Evolutionary conservation across 1,140 invertebrate species (phyloP).

Genomic region (Heliothis virescens): DNA sequence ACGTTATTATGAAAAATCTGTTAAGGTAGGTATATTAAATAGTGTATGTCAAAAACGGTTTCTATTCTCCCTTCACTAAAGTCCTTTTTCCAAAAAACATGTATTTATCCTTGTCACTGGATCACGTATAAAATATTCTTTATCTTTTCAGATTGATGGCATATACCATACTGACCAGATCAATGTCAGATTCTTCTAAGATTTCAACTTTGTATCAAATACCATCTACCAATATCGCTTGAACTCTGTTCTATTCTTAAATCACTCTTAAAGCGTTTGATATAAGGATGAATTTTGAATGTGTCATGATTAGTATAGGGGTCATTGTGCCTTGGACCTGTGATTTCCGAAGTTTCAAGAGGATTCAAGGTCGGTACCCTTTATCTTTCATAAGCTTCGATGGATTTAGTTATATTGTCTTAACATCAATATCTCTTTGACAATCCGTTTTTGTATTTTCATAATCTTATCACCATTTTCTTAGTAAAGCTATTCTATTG

Average conservation of each 20-base stretch:
- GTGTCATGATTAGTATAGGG: background rate
- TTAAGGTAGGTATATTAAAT: no score
- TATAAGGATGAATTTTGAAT: background rate
- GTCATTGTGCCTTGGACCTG: background rate
- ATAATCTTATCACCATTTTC: no score
- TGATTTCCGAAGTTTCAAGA: background rate
- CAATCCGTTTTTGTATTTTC: no score
- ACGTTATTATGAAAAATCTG: no score
- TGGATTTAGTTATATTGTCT: constrained; percentile 16
- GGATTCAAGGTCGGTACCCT: constrained; percentile 13
- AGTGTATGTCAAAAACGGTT: no score
- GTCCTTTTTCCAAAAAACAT: background rate
- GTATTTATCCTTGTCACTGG: background rate
- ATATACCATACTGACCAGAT: constrained; percentile 14
- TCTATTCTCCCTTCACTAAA: background rate
- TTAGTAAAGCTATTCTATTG: no score
- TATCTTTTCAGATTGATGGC: constrained; percentile 18
- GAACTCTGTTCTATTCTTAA: background rate
- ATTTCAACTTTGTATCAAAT: constrained; percentile 34
- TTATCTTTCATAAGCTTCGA: constrained; percentile 3
- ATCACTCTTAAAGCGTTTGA: background rate
- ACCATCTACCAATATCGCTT: background rate
- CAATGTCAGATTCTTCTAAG: constrained; percentile 15
- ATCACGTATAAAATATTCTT: background rate
- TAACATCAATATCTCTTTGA: no score